Evolutionary conservation across 2,797 vertebrate genomes (phyloP), one percentile per base, ranked within the genome.

Genomic region (Carcharodon carcharias): DNA sequence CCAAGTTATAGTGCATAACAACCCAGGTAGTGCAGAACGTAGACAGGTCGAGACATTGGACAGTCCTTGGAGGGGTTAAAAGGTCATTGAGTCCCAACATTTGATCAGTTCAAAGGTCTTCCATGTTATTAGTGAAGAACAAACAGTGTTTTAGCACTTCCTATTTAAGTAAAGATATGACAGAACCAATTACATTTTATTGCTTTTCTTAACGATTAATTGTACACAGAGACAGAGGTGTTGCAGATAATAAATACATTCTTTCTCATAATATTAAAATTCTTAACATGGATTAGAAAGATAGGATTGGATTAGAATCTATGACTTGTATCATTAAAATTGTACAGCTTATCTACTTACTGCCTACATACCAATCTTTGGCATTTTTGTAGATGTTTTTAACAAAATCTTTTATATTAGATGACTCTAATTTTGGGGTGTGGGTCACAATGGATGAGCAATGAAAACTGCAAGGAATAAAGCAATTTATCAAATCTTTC

Each of bases 171-270:
- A 93, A 67, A 93, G 91, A 93, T 93, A 93, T 67, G 63, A 67
- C 63, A 28, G 91, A 93, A 67, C 40, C 91, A 93, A 93, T 93
- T 93, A 67, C 91, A 67, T 67, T 93, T 93, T 93, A 93, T 93
- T 93, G 91, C 63, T 45, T 93, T 67, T 93, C n/a, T 65, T 67
- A 28, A n/a, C 67, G 91, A 93, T 93, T 93, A 93, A 93, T 93
- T 23, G 63, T 45, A 67, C 91, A 93, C 61, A 93, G 23, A 93
- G 91, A 93, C 63, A 93, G n/a, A 93, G 91, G 61, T 67, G 21
- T 67, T 45, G 12, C 91, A 67, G 91, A 40, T 93, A 67, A 93
- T 45, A 93, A 28, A 67, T 93, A 93, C 63, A 45, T 67, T 93
- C 91, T 26, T 93, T 11, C 63, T 40, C n/a, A 67, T 67, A 50